Evolutionary conservation across 64 coral and sea anemone species (phyloP).

Genomic region (Montipora efflorescens): DNA sequence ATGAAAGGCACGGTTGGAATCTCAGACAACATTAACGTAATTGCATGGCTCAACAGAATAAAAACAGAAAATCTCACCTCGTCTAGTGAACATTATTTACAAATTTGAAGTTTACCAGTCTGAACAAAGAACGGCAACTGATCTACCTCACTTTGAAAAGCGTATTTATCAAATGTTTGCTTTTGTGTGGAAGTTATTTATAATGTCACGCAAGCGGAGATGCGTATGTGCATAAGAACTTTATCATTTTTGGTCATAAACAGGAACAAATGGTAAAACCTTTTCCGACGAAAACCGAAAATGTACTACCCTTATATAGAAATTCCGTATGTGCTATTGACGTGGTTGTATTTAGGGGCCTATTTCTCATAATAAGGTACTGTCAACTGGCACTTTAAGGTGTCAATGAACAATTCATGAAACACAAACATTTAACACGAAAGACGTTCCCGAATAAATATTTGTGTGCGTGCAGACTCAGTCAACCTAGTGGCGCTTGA

Average conservation of each 20-base stretch:
- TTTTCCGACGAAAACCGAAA: neutral
- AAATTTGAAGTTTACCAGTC: neutral
- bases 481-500: neutral
- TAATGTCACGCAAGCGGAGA: neutral
- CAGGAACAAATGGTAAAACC: neutral
- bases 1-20: conserved; percentile 20
- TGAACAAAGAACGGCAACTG: neutral
- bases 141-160: neutral
- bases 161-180: neutral
- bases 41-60: neutral
- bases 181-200: neutral
- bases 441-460: neutral
- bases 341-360: neutral
- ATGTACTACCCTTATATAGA: neutral
- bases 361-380: neutral
- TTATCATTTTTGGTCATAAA: neutral
- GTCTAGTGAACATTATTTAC: neutral
- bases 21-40: neutral
- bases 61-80: neutral
- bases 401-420: neutral
- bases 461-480: too few species aligned
- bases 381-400: neutral
- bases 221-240: neutral
- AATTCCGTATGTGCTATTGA: neutral
- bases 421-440: conserved; percentile 7